Conservation (phyloP, 2,113 vertebrate species). For the Melierax canorus region DNA sequence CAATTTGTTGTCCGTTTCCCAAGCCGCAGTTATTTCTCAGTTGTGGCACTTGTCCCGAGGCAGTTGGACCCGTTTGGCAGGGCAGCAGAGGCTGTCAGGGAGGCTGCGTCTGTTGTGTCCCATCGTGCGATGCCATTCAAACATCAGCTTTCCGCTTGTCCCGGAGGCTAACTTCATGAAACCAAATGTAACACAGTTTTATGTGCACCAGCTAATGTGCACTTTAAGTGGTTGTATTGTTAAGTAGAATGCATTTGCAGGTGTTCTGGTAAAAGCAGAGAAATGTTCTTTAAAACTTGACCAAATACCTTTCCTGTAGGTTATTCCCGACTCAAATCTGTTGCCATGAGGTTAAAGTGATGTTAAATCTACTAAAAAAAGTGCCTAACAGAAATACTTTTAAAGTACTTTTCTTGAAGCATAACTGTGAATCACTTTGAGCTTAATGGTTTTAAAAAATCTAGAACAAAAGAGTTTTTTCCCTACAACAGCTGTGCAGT, state of each 20-base stretch:
- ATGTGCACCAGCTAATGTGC: accelerated
- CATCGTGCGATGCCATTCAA: accelerated
- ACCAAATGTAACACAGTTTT: accelerated
- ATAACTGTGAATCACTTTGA: slow-evolving; percentile 59
- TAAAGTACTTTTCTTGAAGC: slow-evolving; percentile 51
- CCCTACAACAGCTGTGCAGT: slow-evolving; percentile 71
- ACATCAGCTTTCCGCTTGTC: accelerated
- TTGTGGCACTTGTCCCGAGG: accelerated
- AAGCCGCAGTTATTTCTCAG: accelerated
- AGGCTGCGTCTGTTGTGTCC: accelerated
- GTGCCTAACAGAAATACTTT: slow-evolving; percentile 47
- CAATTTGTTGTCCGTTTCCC: accelerated
- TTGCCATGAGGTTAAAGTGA: slow-evolving; percentile 3
- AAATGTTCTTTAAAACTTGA: background rate
- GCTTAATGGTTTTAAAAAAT: slow-evolving; percentile 63
- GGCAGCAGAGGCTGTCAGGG: background rate
- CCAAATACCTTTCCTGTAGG: background rate
- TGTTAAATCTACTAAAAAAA: slow-evolving; percentile 31
- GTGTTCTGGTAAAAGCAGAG: background rate
- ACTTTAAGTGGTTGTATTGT: accelerated
- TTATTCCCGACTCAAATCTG: background rate
- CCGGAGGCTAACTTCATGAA: background rate
- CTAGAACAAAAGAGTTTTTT: slow-evolving; percentile 68
- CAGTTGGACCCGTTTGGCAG: accelerated
- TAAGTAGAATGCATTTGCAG: background rate